These are phyloP conservation scores for Tichodroma muraria DNA, from an alignment of 2,113 vertebrate genomes.

Conservation along the genomic window DNA sequence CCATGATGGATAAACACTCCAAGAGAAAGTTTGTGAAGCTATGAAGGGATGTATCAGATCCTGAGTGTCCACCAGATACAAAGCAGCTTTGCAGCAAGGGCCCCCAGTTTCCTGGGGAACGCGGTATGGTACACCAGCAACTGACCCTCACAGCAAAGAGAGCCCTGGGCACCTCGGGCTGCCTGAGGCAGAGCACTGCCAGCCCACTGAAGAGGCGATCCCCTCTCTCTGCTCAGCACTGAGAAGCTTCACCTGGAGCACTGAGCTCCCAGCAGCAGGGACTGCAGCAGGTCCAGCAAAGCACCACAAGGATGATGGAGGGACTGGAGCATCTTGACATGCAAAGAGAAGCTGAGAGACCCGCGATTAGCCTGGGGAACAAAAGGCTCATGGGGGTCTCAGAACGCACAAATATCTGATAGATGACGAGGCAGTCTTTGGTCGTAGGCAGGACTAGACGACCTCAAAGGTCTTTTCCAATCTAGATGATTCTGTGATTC, in stretches of 20 bases:
- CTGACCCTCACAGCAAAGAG: neutral
- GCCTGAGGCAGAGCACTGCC: fast-evolving
- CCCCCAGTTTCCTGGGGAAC: neutral
- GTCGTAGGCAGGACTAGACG: neutral
- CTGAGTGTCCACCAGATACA: fast-evolving
- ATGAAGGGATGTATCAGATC: neutral
- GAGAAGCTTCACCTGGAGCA: neutral
- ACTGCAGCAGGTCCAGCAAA: neutral
- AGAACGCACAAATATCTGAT: fast-evolving
- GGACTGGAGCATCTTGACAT: fast-evolving
- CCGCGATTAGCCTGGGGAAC: neutral
- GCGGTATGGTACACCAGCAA: fast-evolving
- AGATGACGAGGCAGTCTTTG: neutral
- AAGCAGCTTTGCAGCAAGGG: neutral
- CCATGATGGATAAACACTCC: neutral
- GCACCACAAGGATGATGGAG: neutral
- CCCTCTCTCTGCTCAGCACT: neutral
- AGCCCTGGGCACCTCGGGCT: neutral
- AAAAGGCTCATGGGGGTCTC: neutral
- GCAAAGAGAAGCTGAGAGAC: neutral
- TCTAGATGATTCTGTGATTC: neutral
- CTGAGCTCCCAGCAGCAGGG: neutral
- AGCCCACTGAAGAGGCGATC: neutral
- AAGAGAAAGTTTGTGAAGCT: neutral
- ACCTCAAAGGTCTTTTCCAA: neutral